Percentiles rank a stretch among this genome's conserved stretches.
Conservation (phyloP, 2,113 vertebrate species). For the Psilopsiagon aymara region DNA sequence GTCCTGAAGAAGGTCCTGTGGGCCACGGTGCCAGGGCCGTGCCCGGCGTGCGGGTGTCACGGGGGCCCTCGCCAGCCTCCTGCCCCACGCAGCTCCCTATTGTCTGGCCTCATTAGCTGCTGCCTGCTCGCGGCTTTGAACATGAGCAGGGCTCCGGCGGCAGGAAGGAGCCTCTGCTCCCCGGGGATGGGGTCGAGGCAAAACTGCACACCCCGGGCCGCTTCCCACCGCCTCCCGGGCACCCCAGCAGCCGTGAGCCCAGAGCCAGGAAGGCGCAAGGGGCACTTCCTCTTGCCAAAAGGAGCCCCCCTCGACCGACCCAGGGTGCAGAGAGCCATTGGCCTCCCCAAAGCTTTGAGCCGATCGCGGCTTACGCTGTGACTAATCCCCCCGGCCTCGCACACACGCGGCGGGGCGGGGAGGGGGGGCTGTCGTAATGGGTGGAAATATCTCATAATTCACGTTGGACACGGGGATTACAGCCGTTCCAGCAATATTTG, state of each 20-base stretch:
- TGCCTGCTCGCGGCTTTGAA: slow-evolving; percentile 22
- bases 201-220: background rate
- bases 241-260: background rate
- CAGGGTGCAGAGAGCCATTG: background rate
- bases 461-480: slow-evolving; percentile 65
- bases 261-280: background rate
- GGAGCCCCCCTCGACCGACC: background rate
- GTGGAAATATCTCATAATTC: slow-evolving; percentile 63
- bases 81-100: slow-evolving; percentile 34
- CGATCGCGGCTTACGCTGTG: background rate
- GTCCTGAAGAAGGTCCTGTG: background rate
- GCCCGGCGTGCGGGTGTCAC: background rate
- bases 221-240: background rate
- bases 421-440: slow-evolving; percentile 35
- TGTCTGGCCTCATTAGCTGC: background rate
- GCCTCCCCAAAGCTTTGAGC: slow-evolving; percentile 14
- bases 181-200: background rate
- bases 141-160: background rate
- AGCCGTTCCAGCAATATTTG: slow-evolving; percentile 67
- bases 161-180: slow-evolving; percentile 49
- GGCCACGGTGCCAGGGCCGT: background rate
- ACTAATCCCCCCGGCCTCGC: slow-evolving; percentile 49
- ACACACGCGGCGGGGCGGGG: slow-evolving; percentile 1
- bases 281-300: background rate
- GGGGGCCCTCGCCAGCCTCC: background rate